phyloP scores from a whole-genome alignment of 2,113 vertebrate species.

The Carettochelys insculpta region DNA sequence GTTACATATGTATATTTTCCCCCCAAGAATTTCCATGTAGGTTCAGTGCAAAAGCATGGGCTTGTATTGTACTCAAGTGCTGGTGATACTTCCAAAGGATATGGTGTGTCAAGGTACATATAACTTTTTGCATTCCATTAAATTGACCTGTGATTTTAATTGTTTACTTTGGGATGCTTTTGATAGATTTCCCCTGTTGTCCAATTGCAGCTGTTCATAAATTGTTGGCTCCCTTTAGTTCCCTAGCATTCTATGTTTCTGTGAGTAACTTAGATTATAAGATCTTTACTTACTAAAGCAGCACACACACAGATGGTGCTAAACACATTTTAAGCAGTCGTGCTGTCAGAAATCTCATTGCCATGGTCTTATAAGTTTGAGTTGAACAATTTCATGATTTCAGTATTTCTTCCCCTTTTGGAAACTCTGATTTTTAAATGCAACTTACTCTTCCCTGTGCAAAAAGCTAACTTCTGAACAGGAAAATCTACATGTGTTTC shows the following conservation, averaged over 20 bases:
- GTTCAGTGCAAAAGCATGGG: neutral
- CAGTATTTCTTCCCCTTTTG: neutral
- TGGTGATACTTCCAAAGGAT: neutral
- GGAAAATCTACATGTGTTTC: constrained; percentile 18
- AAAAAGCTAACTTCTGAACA: neutral
- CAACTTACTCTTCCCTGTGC: neutral
- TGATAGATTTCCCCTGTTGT: neutral
- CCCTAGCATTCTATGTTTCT: neutral
- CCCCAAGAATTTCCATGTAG: neutral
- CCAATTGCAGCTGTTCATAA: neutral
- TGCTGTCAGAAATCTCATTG: neutral
- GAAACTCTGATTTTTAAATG: neutral
- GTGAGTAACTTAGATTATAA: neutral
- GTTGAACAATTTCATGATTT: neutral
- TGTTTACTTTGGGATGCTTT: neutral
- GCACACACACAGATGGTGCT: neutral
- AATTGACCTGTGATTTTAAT: neutral
- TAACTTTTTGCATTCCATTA: neutral
- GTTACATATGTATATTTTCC: neutral
- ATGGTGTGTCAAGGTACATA: neutral
- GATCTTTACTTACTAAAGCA: rapidly evolving
- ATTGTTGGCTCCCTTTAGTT: neutral
- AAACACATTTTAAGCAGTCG: neutral
- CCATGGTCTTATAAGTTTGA: neutral
- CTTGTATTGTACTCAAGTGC: neutral